A percentile compares a stretch with the other conserved stretches of the same genome.
phyloP scores from a whole-genome alignment of 2,888 invertebrate genomes.

The Spisula solida region DNA sequence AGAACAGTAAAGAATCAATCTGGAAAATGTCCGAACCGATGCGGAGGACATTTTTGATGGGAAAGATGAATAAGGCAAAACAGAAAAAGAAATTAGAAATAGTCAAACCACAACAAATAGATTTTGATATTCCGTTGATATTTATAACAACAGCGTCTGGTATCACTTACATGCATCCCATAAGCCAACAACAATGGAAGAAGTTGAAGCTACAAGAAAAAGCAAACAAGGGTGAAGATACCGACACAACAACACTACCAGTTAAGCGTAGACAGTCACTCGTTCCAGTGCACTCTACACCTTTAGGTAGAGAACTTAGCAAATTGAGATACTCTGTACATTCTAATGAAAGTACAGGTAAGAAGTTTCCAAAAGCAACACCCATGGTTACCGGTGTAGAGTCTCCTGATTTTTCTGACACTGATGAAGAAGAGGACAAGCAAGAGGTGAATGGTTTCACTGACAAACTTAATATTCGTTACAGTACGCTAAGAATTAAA shows the following conservation, averaged over 20 bases:
- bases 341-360: not conserved
- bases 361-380: conserved; percentile 51
- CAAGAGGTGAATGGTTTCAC: conserved; percentile 56
- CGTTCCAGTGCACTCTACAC: not conserved
- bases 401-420: conserved; percentile 49
- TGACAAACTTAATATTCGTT: conserved; percentile 62
- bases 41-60: conserved; percentile 31
- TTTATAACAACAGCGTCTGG: conserved; percentile 60
- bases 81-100: conserved; percentile 33
- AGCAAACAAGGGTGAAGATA: conserved; percentile 1
- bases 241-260: not conserved
- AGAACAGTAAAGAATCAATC: not conserved
- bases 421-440: conserved; percentile 53
- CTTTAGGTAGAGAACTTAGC: conserved; percentile 32
- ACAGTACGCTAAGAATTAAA: conserved; percentile 69
- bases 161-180: conserved; percentile 58
- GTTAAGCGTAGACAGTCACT: conserved; percentile 35
- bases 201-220: conserved; percentile 23
- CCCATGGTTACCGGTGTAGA: conserved; percentile 44
- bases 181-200: conserved; percentile 44
- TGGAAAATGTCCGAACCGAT: not conserved
- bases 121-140: conserved; percentile 52
- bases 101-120: not conserved
- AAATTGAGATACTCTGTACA: not conserved
- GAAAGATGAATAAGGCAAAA: conserved; percentile 28